Base-by-base conservation (phyloP, 2,888 invertebrate species). In the Temnothorax ravouxi region DNA sequence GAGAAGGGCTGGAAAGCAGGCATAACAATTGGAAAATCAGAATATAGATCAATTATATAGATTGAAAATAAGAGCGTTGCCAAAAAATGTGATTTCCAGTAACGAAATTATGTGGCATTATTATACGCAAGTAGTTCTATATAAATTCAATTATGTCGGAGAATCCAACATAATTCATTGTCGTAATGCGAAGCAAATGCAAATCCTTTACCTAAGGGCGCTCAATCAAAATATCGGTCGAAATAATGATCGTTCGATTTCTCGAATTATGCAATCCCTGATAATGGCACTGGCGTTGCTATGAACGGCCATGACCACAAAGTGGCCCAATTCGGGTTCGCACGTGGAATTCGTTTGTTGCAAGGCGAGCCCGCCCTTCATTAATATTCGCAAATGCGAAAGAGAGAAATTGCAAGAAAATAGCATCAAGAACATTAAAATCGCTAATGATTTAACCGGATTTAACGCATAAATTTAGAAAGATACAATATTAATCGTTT, bases 231-330 rank as follows among this genome's bases (percentile, higher is more conserved):
- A 76, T 52, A 76, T 56, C 18, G 44, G 15, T 3, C 11, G 29
- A 34, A 54, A 34, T 56, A 56, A 79, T 34, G 34, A 69, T 69
- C 29, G 52, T 52, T 13, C n/a, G 21, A 79, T 79, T 79, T 21
- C 18, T 25, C 21, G 15, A 69, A 79, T 69, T 69, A 59, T 56
- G 21, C n/a, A 69, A 79, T 79, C 54, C 15, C 56, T 54, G 77
- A 56, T 79, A 77, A 79, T 79, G 56, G 34, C 21, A 18, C 8
- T 41, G 15, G 54, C 38, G 18, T 67, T 77, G 56, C 15, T 54
- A 56, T 29, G 41, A 79, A 54, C 21, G 54, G 3, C 47, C 21
- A 13, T 66, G 71, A 59, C 21, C 77, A 44, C 69, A 56, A 56
- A n/a, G 21, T 79, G 44, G 21, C 56, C 79, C 21, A 69, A 79